Evolutionary conservation across 2,113 vertebrate genomes (phyloP).

Genomic region (Microtus montanus): DNA sequence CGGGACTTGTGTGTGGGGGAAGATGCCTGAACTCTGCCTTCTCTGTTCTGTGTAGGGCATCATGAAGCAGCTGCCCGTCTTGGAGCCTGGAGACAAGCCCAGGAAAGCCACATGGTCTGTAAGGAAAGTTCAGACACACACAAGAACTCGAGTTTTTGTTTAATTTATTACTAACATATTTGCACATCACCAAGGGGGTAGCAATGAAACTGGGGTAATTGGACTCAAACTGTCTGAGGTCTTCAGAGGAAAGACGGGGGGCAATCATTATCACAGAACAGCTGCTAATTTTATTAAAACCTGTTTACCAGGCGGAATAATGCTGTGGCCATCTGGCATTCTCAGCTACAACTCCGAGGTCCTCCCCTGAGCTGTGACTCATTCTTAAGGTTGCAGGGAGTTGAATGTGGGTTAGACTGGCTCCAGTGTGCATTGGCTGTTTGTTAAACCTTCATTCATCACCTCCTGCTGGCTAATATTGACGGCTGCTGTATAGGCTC

Average conservation of each 20-base stretch:
- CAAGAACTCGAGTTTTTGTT: slow-evolving; percentile 54
- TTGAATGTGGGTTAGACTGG: slow-evolving; percentile 39
- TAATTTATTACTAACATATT: slow-evolving; percentile 55
- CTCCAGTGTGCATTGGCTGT: background rate
- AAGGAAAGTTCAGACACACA: slow-evolving; percentile 41
- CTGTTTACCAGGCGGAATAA: slow-evolving; percentile 51
- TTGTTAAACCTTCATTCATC: slow-evolving; percentile 18
- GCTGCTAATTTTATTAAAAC: slow-evolving; percentile 74
- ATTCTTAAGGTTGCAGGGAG: slow-evolving; percentile 58
- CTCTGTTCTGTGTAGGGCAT: slow-evolving; percentile 63
- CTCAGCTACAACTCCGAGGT: background rate
- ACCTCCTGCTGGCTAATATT: background rate
- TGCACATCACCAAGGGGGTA: slow-evolving; percentile 38
- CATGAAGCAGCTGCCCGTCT: slow-evolving; percentile 89
- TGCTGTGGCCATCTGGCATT: slow-evolving; percentile 63
- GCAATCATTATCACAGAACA: slow-evolving; percentile 66
- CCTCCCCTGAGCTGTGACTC: slow-evolving; percentile 5
- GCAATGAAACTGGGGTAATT: slow-evolving; percentile 56
- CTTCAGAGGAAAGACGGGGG: slow-evolving; percentile 57
- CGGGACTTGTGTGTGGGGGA: background rate
- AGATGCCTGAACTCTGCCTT: slow-evolving; percentile 61
- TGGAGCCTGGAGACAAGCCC: slow-evolving; percentile 88
- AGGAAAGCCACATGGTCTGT: slow-evolving; percentile 83
- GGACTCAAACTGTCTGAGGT: slow-evolving; percentile 52
- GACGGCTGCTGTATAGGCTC: background rate